These are phyloP conservation scores for Cephus nigrinus DNA, from an alignment of 2,888 invertebrate species.

Conservation along the genomic window DNA sequence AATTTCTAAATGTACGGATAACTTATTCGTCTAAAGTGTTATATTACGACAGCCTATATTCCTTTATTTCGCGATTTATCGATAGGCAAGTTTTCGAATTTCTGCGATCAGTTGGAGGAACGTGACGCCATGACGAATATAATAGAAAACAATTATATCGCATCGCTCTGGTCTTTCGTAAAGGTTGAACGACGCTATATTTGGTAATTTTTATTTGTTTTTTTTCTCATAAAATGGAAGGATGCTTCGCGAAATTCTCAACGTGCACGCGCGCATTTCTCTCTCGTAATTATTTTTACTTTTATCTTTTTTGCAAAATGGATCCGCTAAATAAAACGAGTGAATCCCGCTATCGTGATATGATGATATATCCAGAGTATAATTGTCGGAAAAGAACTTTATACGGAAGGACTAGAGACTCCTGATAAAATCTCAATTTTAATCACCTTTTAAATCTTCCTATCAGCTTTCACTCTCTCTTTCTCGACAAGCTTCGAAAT, in stretches of 20 bases:
- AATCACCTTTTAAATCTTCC: background rate
- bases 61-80: background rate
- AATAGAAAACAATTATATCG: background rate
- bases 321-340: background rate
- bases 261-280: background rate
- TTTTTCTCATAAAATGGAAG: background rate
- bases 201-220: background rate
- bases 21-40: background rate
- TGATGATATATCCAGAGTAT: background rate
- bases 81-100: background rate
- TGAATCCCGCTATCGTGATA: background rate
- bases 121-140: background rate
- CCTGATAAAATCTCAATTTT: background rate
- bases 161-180: background rate
- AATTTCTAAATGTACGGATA: background rate
- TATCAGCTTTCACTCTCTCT: background rate
- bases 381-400: background rate
- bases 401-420: background rate
- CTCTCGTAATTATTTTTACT: background rate
- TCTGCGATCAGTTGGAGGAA: background rate
- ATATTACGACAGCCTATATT: background rate
- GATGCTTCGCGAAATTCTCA: background rate
- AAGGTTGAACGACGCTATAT: background rate
- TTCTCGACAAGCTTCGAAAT: background rate
- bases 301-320: background rate